A percentile compares a stretch with the other conserved stretches of the same genome.
phyloP scores from a whole-genome alignment of 2,888 invertebrate species.

The Hedychridium roseum region DNA sequence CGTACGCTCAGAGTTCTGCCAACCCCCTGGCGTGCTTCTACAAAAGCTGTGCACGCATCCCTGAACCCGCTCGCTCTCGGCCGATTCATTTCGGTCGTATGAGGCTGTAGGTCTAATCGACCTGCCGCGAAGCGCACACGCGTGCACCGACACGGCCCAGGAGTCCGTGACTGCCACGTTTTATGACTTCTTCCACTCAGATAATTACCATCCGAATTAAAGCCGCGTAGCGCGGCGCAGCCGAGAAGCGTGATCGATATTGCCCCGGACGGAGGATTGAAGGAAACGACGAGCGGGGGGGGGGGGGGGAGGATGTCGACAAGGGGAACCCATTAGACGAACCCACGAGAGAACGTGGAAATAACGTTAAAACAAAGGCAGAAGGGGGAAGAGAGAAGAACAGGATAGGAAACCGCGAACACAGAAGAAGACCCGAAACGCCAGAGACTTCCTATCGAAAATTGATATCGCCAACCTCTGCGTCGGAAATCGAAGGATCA shows the following conservation, averaged over 20 bases:
- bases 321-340: not conserved
- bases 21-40: no score
- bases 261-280: not conserved
- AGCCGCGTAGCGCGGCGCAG: slow-evolving; percentile 17
- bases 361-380: no score
- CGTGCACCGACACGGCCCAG: slow-evolving; percentile 7
- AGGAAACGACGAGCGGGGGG: not conserved
- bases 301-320: not conserved
- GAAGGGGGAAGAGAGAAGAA: slow-evolving; percentile 8
- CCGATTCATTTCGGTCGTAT: slow-evolving; percentile 20
- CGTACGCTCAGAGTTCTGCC: no score
- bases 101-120: slow-evolving; percentile 17
- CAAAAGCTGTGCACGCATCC: no score
- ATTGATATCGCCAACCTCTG: no score
- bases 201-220: slow-evolving; percentile 44
- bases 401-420: slow-evolving; percentile 10
- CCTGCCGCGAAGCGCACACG: not conserved
- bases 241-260: slow-evolving; percentile 34
- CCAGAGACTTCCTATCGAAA: no score
- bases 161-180: slow-evolving; percentile 30
- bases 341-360: not conserved
- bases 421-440: no score
- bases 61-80: slow-evolving; percentile 23
- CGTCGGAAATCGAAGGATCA: no score
- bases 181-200: slow-evolving; percentile 36